Conservation (phyloP, 2,797 vertebrate genomes). For the Austrolebias charrua region DNA sequence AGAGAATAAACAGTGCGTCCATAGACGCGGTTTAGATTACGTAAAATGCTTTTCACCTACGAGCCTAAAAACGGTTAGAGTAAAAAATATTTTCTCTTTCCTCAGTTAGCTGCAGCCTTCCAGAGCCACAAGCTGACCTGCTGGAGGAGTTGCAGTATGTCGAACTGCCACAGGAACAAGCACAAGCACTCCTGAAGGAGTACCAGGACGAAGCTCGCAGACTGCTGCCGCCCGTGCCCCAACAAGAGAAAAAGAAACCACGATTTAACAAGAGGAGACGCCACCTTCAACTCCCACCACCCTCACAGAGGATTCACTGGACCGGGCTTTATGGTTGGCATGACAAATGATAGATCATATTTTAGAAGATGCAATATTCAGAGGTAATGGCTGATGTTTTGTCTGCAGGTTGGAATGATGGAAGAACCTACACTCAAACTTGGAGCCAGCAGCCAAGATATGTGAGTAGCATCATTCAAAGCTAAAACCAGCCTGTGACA, state of each 20-base stretch:
- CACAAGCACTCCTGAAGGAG: slow-evolving; percentile 80
- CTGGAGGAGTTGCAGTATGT: slow-evolving; percentile 85
- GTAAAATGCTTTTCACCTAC: background rate
- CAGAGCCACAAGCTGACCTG: slow-evolving; percentile 80
- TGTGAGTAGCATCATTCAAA: slow-evolving; percentile 62
- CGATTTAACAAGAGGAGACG: slow-evolving; percentile 72
- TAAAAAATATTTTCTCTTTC: background rate
- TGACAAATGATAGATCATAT: background rate
- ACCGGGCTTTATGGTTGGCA: slow-evolving; percentile 55
- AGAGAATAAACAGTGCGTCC: background rate
- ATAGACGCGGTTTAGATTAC: background rate
- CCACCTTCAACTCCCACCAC: slow-evolving; percentile 18
- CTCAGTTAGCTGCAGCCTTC: slow-evolving; percentile 88
- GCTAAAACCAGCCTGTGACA: no score
- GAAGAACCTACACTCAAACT: slow-evolving; percentile 68
- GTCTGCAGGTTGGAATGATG: slow-evolving; percentile 74
- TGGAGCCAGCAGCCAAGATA: slow-evolving; percentile 82
- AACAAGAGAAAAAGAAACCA: slow-evolving; percentile 76
- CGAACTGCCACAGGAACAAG: slow-evolving; percentile 82
- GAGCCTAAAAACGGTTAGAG: background rate
- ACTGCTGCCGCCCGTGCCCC: slow-evolving; percentile 81
- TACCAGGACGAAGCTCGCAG: slow-evolving; percentile 84
- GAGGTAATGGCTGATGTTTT: slow-evolving; percentile 3
- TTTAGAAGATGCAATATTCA: background rate
- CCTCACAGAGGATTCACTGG: slow-evolving; percentile 60